phyloP scores from a whole-genome alignment of 2,797 vertebrate genomes.

The Halcyon leucocephala region DNA sequence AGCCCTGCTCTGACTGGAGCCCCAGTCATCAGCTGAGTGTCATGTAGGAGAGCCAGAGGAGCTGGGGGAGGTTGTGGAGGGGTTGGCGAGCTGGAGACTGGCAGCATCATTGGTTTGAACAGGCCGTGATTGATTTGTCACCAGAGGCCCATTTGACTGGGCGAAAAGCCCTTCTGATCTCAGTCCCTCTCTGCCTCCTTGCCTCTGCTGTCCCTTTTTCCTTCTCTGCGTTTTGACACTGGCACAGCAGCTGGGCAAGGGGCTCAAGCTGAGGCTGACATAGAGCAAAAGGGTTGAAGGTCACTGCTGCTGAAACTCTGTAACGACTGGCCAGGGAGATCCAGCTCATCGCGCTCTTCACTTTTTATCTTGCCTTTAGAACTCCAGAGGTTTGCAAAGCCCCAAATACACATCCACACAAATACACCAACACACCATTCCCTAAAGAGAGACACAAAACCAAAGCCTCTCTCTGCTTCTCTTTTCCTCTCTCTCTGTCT shows the following conservation, averaged over 20 bases:
- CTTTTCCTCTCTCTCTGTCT: slow-evolving; percentile 1
- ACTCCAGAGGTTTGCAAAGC: slow-evolving; percentile 53
- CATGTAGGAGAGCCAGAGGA: slow-evolving; percentile 41
- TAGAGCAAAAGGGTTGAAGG: slow-evolving; percentile 51
- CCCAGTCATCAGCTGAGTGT: slow-evolving; percentile 72
- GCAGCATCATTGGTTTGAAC: slow-evolving; percentile 74
- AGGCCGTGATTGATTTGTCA: slow-evolving; percentile 80
- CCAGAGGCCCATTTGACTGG: slow-evolving; percentile 73
- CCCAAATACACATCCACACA: slow-evolving; percentile 36
- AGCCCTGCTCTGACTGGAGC: slow-evolving; percentile 60
- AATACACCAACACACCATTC: slow-evolving; percentile 33
- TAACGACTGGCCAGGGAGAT: slow-evolving; percentile 49
- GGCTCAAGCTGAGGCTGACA: slow-evolving; percentile 20
- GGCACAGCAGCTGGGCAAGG: slow-evolving; percentile 67
- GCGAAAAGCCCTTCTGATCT: slow-evolving; percentile 65
- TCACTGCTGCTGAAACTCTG: slow-evolving; percentile 56
- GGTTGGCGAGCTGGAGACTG: slow-evolving; percentile 59
- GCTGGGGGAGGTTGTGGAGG: slow-evolving; percentile 59
- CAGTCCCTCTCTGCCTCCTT: slow-evolving; percentile 44
- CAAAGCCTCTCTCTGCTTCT: slow-evolving; percentile 40
- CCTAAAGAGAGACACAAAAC: slow-evolving; percentile 30
- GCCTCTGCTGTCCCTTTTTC: slow-evolving; percentile 23
- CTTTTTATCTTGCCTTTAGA: slow-evolving; percentile 23
- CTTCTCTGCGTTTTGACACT: not conserved
- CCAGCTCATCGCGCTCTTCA: slow-evolving; percentile 27